Evolutionary conservation across 2,113 vertebrate genomes (phyloP).

Genomic region (Apus apus): DNA sequence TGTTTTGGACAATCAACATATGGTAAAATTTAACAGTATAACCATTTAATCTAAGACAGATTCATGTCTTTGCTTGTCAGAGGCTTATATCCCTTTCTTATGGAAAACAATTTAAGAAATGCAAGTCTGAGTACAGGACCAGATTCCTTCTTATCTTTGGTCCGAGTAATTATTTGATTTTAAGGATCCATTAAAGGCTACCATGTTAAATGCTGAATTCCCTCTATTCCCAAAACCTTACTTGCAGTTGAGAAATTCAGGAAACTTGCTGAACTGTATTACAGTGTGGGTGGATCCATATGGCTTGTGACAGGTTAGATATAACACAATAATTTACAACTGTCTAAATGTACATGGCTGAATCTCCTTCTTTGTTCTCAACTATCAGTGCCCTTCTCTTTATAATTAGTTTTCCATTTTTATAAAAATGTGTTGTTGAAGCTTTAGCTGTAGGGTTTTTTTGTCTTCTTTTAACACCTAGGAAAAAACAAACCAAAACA

Average conservation of each 20-base stretch:
- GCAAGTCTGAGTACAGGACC: background rate
- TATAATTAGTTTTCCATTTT: background rate
- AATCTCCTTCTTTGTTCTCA: background rate
- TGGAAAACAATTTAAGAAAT: constrained; percentile 7
- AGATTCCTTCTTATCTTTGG: background rate
- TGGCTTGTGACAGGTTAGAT: background rate
- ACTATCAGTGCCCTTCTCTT: background rate
- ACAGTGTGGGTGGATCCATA: background rate
- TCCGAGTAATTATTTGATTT: background rate
- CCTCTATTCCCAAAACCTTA: background rate
- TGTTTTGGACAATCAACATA: constrained; percentile 32
- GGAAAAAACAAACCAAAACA: background rate
- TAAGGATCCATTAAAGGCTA: background rate
- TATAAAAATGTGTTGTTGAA: background rate
- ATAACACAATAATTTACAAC: background rate
- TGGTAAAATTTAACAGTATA: constrained; percentile 12
- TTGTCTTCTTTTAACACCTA: background rate
- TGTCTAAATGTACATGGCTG: background rate
- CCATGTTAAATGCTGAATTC: background rate
- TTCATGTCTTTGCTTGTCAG: constrained; percentile 25
- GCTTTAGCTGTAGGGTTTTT: background rate
- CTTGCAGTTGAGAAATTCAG: background rate
- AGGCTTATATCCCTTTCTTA: background rate
- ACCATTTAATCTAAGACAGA: constrained; percentile 29
- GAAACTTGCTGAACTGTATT: background rate